Base-by-base conservation (phyloP, 2,113 vertebrate species). In the Nycticebus coucang region DNA sequence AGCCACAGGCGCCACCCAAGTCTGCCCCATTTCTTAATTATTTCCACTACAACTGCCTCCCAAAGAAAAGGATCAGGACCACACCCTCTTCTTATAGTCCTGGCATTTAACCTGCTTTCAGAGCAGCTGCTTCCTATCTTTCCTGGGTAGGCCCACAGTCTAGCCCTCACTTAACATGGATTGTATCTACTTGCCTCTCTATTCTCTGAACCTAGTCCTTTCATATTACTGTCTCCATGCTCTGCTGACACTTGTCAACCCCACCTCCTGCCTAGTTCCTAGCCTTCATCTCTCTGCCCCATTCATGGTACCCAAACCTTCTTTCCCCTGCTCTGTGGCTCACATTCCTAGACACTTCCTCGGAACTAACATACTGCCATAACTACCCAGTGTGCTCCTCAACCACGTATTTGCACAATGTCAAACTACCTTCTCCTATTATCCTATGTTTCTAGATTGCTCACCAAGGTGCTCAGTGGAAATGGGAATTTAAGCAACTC, bases 51-150 rank as follows among this genome's bases (percentile, higher is more conserved):
- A 55, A 74, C 18, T 84, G 45, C 60, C 37, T 83, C 45, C 71
- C 53, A 77, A 53, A 94, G 89, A 91, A 72, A 85, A 94, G 21
- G 14, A 69, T 72, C 12, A 41, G 89, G 78, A 59, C 79, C 64
- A 93, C 53, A 84, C 22, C 82, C 45, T 92, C 62, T 81, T 90
- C 66, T 78, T 55, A 28, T 79, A 93, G 80, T 69, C 64, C 24
- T 78, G 78, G 37, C 57, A 21, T 37, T 80, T 33, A 62, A 35
- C n/a, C 24, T 81, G 72, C 50, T 79, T 69, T 33, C 78, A 62
- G 5, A 18, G 12, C 62, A 60, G 72, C 93, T 79, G 28, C 26
- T 66, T 94, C 14, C 60, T 68, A 11, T 24, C 60, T 69, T 71
- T 78, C 26, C 75, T 75, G 50, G 35, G 37, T 4, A 57, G 87